phyloP scores from a whole-genome alignment of 2,113 vertebrate species.

The Calidris pugnax region DNA sequence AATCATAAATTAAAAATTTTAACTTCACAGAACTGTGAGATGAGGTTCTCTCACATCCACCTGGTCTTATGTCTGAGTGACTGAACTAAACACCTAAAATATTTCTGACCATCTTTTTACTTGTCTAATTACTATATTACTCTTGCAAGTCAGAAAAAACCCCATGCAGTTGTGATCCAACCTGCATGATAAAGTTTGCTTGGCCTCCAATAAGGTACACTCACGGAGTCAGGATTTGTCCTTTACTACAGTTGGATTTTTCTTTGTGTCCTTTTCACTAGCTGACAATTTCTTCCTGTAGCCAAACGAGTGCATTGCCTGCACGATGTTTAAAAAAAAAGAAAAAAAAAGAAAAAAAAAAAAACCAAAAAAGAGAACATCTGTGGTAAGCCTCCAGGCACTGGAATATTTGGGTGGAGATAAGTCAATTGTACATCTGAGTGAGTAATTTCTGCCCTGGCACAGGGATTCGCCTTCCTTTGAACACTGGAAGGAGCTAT shows the following conservation, averaged over 20 bases:
- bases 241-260: background rate
- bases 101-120: background rate
- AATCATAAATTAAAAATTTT: background rate
- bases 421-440: constrained; percentile 38
- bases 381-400: background rate
- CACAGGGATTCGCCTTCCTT: background rate
- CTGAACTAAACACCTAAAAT: background rate
- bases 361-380: background rate
- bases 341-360: no score
- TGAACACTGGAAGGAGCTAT: background rate
- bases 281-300: background rate
- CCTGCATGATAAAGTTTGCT: background rate
- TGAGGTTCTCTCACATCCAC: background rate
- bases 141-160: background rate
- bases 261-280: background rate
- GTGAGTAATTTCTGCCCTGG: constrained; percentile 46
- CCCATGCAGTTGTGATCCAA: background rate
- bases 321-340: background rate
- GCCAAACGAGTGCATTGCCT: background rate
- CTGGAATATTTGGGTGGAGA: constrained; percentile 30
- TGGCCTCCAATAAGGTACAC: background rate
- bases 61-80: background rate
- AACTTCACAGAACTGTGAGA: background rate
- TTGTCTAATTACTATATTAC: background rate
- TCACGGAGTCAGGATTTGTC: background rate